Percentiles rank a stretch among this genome's conserved stretches.
These are phyloP conservation scores for Rynchops niger DNA, from an alignment of 2,113 vertebrate species.

Conservation along the genomic window DNA sequence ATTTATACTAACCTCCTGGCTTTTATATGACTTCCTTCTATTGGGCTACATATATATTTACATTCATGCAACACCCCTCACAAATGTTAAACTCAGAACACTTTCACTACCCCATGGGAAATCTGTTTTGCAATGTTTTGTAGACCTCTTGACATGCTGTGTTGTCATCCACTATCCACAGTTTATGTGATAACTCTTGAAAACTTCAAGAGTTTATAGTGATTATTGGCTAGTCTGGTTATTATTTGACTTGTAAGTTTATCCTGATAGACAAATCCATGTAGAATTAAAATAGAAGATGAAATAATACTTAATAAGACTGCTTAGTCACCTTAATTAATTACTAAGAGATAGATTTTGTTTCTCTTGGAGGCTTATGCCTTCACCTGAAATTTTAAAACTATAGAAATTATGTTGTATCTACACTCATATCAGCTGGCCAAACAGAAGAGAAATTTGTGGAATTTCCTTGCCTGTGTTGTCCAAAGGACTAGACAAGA, in stretches of 20 bases:
- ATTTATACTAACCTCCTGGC: background rate
- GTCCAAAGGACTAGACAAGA: background rate
- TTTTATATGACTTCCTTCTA: background rate
- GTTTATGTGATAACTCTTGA: background rate
- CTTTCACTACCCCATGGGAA: background rate
- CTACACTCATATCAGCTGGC: background rate
- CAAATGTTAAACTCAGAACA: background rate
- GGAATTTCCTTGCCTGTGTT: background rate
- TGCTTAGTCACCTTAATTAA: background rate
- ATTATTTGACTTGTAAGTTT: background rate
- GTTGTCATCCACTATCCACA: background rate
- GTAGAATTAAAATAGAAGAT: background rate
- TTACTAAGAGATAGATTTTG: background rate
- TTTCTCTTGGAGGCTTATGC: background rate
- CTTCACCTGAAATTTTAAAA: background rate
- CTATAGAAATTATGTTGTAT: background rate
- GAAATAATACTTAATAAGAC: background rate
- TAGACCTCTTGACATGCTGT: background rate
- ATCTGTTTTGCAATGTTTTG: background rate
- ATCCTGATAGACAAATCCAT: background rate
- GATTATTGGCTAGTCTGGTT: background rate
- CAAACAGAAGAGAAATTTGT: background rate
- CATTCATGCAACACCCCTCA: background rate
- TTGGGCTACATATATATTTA: background rate
- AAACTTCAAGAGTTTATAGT: background rate